Conservation (phyloP, 92 coral and sea anemone species). For the Scolanthus callimorphus region DNA sequence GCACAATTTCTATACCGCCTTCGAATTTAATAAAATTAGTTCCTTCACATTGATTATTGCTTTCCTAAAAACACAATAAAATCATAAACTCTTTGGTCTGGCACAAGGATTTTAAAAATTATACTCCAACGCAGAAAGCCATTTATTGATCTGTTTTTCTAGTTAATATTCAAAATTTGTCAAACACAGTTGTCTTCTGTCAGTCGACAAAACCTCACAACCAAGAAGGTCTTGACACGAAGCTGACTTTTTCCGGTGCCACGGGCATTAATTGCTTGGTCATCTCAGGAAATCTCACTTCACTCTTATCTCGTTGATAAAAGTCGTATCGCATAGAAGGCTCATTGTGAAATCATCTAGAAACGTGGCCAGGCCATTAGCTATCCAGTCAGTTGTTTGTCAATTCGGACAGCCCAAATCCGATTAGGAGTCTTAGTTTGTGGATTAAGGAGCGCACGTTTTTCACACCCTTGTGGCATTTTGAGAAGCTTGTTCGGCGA, state of each 20-base stretch:
- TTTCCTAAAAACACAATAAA: too few species aligned
- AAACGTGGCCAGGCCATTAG: slow-evolving; percentile 63
- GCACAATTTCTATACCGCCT: too few species aligned
- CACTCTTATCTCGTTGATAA: slow-evolving; percentile 11
- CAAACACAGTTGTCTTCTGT: slow-evolving; percentile 10
- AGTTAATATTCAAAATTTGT: neutral
- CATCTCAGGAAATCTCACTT: slow-evolving; percentile 30
- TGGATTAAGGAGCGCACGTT: slow-evolving; percentile 38
- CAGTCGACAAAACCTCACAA: slow-evolving; percentile 15
- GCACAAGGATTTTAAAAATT: too few species aligned
- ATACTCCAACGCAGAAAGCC: neutral
- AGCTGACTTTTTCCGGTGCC: slow-evolving; percentile 22
- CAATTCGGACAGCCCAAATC: slow-evolving; percentile 53
- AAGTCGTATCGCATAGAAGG: slow-evolving; percentile 3
- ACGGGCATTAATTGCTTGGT: slow-evolving; percentile 33
- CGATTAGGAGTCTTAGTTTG: slow-evolving; percentile 55
- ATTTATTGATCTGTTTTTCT: neutral
- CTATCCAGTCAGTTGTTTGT: slow-evolving; percentile 32
- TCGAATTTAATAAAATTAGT: too few species aligned
- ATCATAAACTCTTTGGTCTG: too few species aligned
- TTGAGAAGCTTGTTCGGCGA: slow-evolving; percentile 13
- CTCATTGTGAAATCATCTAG: slow-evolving; percentile 11
- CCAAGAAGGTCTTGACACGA: slow-evolving; percentile 31
- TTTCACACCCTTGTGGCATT: slow-evolving; percentile 22
- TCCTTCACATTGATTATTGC: too few species aligned